phyloP scores from a whole-genome alignment of 2,797 vertebrate genomes.

The Poeciliopsis infans region DNA sequence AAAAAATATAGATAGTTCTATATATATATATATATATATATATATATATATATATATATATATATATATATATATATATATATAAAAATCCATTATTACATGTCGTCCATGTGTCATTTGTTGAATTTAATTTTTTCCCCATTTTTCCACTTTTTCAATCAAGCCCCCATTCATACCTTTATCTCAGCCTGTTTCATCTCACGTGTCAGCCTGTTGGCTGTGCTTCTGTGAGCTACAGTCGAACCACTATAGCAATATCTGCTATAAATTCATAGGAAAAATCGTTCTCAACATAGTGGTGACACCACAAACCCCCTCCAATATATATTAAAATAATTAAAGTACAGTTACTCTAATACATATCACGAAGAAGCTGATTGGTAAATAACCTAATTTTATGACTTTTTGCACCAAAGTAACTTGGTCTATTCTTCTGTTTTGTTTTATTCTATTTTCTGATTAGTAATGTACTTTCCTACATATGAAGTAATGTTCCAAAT shows the following conservation, averaged over 20 bases:
- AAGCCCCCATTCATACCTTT: not conserved
- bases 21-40: too few relatives aligned
- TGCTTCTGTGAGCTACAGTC: not conserved
- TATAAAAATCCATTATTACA: not conserved
- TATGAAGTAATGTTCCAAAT: not conserved
- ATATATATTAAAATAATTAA: not conserved
- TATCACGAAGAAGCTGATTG: not conserved
- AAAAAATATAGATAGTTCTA: too few relatives aligned
- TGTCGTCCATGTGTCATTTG: not conserved
- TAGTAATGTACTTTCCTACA: not conserved
- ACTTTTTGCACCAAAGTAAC: not conserved
- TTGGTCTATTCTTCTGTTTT: not conserved
- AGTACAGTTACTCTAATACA: not conserved
- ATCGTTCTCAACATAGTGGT: not conserved
- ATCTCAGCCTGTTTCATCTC: not conserved
- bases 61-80: too few relatives aligned
- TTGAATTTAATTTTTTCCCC: not conserved
- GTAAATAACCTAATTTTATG: not conserved
- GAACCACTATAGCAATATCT: not conserved
- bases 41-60: too few relatives aligned
- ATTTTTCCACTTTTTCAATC: not conserved
- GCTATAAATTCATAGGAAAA: not conserved
- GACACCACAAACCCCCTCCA: not conserved
- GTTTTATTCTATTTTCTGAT: not conserved
- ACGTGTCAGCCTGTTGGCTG: not conserved